Base-by-base conservation (phyloP, 2,888 invertebrate genomes). In the Hyposoter dolosus region DNA sequence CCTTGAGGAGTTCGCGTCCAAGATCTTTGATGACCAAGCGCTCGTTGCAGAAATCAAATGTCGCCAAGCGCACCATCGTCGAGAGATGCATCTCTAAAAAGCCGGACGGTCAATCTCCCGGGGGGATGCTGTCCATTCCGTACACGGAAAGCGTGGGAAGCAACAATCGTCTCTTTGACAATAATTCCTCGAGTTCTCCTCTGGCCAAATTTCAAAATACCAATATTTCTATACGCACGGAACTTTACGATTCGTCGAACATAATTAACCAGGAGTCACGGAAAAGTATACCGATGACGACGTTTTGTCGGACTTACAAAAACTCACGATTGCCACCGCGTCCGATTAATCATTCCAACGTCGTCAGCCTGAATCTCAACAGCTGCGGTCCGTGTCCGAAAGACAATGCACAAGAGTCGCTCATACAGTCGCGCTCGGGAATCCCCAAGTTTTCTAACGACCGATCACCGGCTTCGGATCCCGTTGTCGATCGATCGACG, bases 151-250 rank as follows among this genome's bases (percentile, higher is more conserved):
- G 85, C 0, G 56, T 80, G 10, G 23, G 66, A 10, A 78, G n/a
- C 9, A 56, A 10, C n/a, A 81, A 76, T 65, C 80, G 81, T 4
- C 19, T 76, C 15, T 40, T 76, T 15, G 71, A 75, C 63, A 66
- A 77, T 63, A 17, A 45, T 23, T 28, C 47, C 17, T 40, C 85
- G 53, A 87, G 80, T 50, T 50, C 81, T 7, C 9, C 83, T 15
- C 6, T 86, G 6, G 88, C 89, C 3, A 92, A 92, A 84, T 86
- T 92, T 7, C 92, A 90, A 53, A 93, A 90, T 85, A 92, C 92
- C 9, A 93, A 93, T 80, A 91, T 93, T 66, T 93, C 93, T 0
- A 93, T 93, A 89, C 92, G 93, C 66, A 93, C 92, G 40, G 92
- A 93, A 77, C 84, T 93, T 1, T 93, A 93, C 45, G 91, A 93